Evolutionary conservation across 2,113 vertebrate genomes (phyloP).

Genomic region (Mustela nigripes): DNA sequence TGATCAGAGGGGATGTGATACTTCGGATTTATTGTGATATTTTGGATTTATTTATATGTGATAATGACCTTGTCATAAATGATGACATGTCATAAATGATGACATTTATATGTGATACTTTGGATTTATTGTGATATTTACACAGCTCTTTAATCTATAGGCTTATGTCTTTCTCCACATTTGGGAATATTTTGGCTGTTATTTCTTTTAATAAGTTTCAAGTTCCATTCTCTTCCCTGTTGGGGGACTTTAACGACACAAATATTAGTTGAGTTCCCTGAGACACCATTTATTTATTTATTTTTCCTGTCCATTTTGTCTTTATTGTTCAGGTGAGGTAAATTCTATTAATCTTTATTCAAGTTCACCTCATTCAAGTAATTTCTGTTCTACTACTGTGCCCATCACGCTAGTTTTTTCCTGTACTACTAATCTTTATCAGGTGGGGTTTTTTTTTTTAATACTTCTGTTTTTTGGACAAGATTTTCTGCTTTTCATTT

Average conservation of each 20-base stretch:
- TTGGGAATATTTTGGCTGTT: not conserved
- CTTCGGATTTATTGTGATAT: not conserved
- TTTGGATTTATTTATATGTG: not conserved
- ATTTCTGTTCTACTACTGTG: not conserved
- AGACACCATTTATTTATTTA: not conserved
- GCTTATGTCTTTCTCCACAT: not conserved
- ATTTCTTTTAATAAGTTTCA: conserved; percentile 35
- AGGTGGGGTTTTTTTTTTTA: not conserved
- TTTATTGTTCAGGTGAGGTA: not conserved
- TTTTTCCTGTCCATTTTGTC: not conserved
- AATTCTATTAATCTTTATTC: not conserved
- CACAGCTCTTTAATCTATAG: conserved; percentile 7
- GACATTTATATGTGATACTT: no score
- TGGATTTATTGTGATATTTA: not conserved
- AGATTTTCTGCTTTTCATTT: not conserved
- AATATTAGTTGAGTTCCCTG: not conserved
- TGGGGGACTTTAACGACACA: not conserved
- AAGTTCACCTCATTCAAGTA: not conserved
- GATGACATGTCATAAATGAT: no score
- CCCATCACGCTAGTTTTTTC: not conserved
- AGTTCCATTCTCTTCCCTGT: not conserved
- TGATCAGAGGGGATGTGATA: not conserved
- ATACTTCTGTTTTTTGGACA: not conserved
- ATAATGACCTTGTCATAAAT: no score
- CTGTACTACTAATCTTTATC: not conserved